These are phyloP conservation scores for Cuniculus paca DNA, from an alignment of 2,797 vertebrate species.

Conservation along the genomic window DNA sequence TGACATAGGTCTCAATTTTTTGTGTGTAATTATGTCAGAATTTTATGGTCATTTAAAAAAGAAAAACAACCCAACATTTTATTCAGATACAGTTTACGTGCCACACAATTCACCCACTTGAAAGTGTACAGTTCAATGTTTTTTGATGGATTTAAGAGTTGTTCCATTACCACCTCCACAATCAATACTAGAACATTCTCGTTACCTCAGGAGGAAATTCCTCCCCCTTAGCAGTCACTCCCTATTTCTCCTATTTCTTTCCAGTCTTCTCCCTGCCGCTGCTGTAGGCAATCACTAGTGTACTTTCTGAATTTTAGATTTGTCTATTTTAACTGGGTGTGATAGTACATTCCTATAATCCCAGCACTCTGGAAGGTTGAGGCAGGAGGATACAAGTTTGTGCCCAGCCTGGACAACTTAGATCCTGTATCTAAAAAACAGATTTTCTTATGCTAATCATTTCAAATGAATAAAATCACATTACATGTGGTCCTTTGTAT, in stretches of 20 bases:
- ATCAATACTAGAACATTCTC: neutral
- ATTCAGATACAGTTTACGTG: neutral
- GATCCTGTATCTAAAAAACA: neutral
- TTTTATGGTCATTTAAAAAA: neutral
- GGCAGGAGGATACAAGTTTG: neutral
- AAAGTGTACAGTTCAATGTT: neutral
- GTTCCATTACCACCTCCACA: neutral
- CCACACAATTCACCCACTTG: neutral
- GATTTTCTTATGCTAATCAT: neutral
- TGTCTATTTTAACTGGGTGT: neutral
- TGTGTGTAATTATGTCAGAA: neutral
- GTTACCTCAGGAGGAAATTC: neutral
- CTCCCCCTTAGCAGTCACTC: neutral
- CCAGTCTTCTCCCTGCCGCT: neutral
- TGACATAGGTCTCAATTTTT: neutral
- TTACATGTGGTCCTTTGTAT: neutral
- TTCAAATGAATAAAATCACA: neutral
- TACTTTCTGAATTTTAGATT: neutral
- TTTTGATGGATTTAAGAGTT: neutral
- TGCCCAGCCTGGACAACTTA: neutral
- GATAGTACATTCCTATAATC: neutral
- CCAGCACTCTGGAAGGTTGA: neutral
- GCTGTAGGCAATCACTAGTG: neutral
- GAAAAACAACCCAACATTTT: too few relatives aligned
- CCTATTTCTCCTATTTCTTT: neutral